These are phyloP conservation scores for Allygus modestus DNA, from an alignment of 2,888 invertebrate species.

Conservation along the genomic window DNA sequence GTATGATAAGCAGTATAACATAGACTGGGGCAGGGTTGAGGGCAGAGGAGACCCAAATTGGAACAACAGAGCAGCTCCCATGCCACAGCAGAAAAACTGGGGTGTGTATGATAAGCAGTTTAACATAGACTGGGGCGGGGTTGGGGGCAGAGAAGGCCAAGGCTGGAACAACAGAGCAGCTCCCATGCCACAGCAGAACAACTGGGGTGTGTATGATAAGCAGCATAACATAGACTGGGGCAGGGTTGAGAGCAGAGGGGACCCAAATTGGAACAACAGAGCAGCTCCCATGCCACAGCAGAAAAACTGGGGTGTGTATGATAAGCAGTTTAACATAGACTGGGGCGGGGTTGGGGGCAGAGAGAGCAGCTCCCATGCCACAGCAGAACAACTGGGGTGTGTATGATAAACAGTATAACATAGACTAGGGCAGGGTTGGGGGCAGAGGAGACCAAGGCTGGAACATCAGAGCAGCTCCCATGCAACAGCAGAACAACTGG, in stretches of 20 bases:
- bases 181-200: conserved; percentile 2
- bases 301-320: conserved; percentile 69
- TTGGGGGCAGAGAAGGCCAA: conserved; percentile 75
- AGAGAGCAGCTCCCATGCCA: too few relatives aligned
- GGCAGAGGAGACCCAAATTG: conserved; percentile 74
- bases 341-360: too few relatives aligned
- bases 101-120: too few relatives aligned
- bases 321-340: too few relatives aligned
- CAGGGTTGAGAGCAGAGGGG: too few relatives aligned
- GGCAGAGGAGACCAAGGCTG: conserved; percentile 74
- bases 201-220: conserved; percentile 38
- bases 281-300: too few relatives aligned
- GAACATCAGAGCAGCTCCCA: conserved; percentile 8
- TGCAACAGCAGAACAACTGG: conserved; percentile 14
- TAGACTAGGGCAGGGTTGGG: conserved; percentile 74
- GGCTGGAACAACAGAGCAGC: conserved; percentile 48
- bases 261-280: background rate
- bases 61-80: conserved; percentile 9
- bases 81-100: conserved; percentile 16
- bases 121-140: conserved; percentile 77
- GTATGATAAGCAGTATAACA: too few relatives aligned
- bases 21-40: conserved; percentile 76
- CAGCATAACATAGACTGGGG: too few relatives aligned
- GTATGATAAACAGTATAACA: too few relatives aligned
- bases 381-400: conserved; percentile 74